Percentiles rank a stretch among this genome's conserved stretches.
phyloP scores from a whole-genome alignment of 1,140 invertebrate genomes.

The Lutraria rhynchaena region DNA sequence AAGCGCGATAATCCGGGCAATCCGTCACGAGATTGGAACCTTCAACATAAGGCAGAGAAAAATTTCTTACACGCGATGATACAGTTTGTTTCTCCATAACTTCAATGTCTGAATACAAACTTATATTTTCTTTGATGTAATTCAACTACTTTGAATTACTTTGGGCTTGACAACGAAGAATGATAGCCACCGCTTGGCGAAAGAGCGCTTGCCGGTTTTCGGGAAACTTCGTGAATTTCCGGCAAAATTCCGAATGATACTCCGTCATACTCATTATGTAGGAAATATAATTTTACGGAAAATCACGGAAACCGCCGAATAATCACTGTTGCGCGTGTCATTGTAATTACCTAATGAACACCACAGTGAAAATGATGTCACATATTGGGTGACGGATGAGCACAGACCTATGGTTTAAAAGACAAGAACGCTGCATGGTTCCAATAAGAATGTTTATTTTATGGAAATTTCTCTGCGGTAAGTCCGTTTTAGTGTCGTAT shows the following conservation, averaged over 20 bases:
- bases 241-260: too few relatives aligned
- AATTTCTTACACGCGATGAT: neutral
- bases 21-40: neutral
- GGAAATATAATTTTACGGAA: too few relatives aligned
- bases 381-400: neutral
- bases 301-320: too few relatives aligned
- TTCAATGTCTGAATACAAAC: neutral
- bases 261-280: too few relatives aligned
- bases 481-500: neutral
- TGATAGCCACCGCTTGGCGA: too few relatives aligned
- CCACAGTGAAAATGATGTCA: slow-evolving; percentile 18
- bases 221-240: too few relatives aligned
- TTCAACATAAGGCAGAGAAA: neutral
- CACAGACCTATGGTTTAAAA: slow-evolving; percentile 7
- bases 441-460: slow-evolving; percentile 30
- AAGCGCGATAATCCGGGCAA: neutral
- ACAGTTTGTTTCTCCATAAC: slow-evolving; percentile 18
- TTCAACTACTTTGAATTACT: too few relatives aligned
- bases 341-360: slow-evolving; percentile 27
- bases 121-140: neutral
- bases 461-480: slow-evolving; percentile 37
- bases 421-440: neutral
- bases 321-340: neutral
- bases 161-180: too few relatives aligned
- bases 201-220: too few relatives aligned